Evolutionary conservation across 1,140 invertebrate genomes (phyloP), one percentile per base, ranked within the genome.

Genomic region (Drosophila kepulauana): DNA sequence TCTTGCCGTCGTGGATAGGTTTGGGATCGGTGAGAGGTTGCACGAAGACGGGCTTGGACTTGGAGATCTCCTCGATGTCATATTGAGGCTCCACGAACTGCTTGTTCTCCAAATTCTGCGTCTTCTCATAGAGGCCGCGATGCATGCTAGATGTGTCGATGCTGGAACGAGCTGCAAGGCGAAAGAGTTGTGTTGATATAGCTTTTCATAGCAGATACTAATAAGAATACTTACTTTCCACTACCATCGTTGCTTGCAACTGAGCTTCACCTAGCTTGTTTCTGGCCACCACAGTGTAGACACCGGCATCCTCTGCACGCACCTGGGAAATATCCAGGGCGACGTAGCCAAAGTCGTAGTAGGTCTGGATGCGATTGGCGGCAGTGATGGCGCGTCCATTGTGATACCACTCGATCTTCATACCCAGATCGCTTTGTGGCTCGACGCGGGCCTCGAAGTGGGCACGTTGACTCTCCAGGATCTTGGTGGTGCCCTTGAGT

Each of bases 361-460:
- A 97, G 5, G 97, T 98, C 92, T 98, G 97, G 79, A 97, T 98
- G 81, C 97, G 94, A 89, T 96, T 97, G 25, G 97, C 97, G 51
- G 95, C 95, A 79, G 96, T 96, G 57, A 97, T 96, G 54, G 96
- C 94, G 91, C 96, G 96, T 7, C 97, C 97, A 93, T 99, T 98
- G 82, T 97, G 97, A 82, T 97, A 98, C 97, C 97, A 98, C 93
- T 98, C 97, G 68, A 97, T 95, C 64, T 94, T 95, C 95, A 99
- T 95, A 1, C 95, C 96, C 3, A 97, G 93, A 93, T 99, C 98
- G 89, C 95, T 98, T 91, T 98, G 97, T 2, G 98, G 98, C 91
- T 99, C 98, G 45, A 99, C 96, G 65, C 98, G 96, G 43, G 97
- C 97, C 94, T 99, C 98, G 91, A 99, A 99, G 91, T 99, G 98